Evolutionary conservation across 2,113 vertebrate species (phyloP).

Genomic region (Neodontobutis hainanensis): DNA sequence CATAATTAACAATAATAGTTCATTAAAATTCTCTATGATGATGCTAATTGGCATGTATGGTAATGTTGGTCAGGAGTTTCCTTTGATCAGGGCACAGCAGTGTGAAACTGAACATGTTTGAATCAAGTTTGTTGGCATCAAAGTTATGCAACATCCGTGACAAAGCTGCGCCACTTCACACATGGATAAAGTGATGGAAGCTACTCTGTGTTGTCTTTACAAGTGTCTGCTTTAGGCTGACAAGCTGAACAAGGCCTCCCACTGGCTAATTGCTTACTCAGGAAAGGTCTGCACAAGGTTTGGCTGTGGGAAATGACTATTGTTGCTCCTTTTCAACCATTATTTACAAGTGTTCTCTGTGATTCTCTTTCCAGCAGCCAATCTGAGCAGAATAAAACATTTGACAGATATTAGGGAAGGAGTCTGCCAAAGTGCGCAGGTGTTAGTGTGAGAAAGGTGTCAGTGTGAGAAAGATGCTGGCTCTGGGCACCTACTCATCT

Average conservation of each 20-base stretch:
- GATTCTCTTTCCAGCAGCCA: constrained; percentile 15
- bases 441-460: not conserved
- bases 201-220: constrained; percentile 47
- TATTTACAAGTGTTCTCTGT: constrained; percentile 33
- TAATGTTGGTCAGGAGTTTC: constrained; percentile 5
- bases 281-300: constrained; percentile 50
- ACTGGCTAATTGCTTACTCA: constrained; percentile 72
- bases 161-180: constrained; percentile 49
- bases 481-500: constrained; percentile 15
- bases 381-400: constrained; percentile 54
- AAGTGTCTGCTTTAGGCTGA: constrained; percentile 60
- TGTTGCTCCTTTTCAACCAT: constrained; percentile 43
- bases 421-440: constrained; percentile 20
- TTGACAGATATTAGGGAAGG: constrained; percentile 10
- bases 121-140: constrained; percentile 22
- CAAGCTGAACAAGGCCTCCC: constrained; percentile 55
- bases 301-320: constrained; percentile 49
- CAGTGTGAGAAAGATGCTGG: constrained; percentile 2
- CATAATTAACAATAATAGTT: constrained; percentile 12
- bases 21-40: constrained; percentile 7
- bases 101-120: constrained; percentile 8
- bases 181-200: constrained; percentile 29
- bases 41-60: constrained; percentile 11
- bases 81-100: constrained; percentile 11
- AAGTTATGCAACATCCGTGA: constrained; percentile 33